phyloP scores from a whole-genome alignment of 2,888 invertebrate genomes.

The Pardosa pseudoannulata region DNA sequence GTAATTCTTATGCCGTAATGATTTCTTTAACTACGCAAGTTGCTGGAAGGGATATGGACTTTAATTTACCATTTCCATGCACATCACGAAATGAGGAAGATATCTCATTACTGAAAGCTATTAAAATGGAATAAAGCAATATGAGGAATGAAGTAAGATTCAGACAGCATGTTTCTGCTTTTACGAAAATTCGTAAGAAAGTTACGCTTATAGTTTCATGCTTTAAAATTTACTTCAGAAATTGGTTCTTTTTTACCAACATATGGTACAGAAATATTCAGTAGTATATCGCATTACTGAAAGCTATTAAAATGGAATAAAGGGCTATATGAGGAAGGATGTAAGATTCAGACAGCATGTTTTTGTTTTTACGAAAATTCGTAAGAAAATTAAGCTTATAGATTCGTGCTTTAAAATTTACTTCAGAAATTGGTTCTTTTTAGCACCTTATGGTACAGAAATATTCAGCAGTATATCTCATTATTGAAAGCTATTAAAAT shows the following conservation, averaged over 20 bases:
- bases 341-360: neutral
- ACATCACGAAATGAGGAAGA: neutral
- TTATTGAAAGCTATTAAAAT: neutral
- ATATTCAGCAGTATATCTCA: too few relatives aligned
- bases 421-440: too few relatives aligned
- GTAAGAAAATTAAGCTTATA: too few relatives aligned
- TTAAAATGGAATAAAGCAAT: neutral
- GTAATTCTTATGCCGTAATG: neutral
- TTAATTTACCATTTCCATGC: neutral
- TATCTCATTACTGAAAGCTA: neutral
- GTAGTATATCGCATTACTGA: neutral
- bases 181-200: neutral
- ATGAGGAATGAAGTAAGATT: neutral
- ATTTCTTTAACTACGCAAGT: neutral
- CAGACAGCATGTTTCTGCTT: neutral
- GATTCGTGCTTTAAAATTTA: too few relatives aligned
- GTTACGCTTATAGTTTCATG: too few relatives aligned
- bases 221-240: too few relatives aligned
- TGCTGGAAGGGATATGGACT: neutral
- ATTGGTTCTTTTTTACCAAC: too few relatives aligned
- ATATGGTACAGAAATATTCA: too few relatives aligned
- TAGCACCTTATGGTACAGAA: too few relatives aligned
- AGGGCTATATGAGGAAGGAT: neutral
- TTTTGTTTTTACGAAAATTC: neutral
- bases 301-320: neutral